These are phyloP conservation scores for Tachuris rubrigastra DNA, from an alignment of 2,113 vertebrate species.

Conservation along the genomic window DNA sequence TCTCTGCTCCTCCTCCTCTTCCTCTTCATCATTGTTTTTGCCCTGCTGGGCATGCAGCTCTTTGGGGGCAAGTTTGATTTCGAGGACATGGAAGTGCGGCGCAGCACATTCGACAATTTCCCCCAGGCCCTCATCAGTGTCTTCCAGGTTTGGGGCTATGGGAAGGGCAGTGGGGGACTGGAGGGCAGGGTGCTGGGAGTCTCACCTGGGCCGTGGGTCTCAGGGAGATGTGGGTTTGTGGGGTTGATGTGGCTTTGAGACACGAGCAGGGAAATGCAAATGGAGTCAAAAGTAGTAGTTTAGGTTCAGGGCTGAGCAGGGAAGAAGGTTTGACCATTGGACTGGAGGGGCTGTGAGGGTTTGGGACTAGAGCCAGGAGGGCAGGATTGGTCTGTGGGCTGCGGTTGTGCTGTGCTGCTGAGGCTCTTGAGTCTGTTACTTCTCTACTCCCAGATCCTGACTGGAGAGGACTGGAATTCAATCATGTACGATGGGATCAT, in stretches of 20 bases:
- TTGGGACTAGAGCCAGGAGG: background rate
- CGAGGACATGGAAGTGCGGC: constrained; percentile 77
- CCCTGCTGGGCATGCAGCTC: constrained; percentile 97
- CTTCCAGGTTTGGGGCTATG: constrained; percentile 85
- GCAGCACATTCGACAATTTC: constrained; percentile 97
- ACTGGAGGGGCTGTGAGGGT: background rate
- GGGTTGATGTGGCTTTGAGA: background rate
- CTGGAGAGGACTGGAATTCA: constrained; percentile 93
- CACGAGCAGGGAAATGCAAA: background rate
- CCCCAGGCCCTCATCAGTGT: constrained; percentile 96
- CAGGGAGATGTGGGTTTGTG: background rate
- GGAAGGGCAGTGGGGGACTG: background rate
- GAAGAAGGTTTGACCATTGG: background rate
- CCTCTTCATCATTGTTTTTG: constrained; percentile 95
- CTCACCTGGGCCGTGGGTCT: background rate
- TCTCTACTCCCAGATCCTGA: constrained; percentile 81
- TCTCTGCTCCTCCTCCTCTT: constrained; percentile 95
- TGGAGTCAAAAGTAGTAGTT: background rate
- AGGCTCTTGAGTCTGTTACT: background rate
- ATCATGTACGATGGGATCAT: constrained; percentile 96
- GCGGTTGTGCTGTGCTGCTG: background rate
- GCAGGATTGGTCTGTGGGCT: background rate
- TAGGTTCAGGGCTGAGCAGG: background rate
- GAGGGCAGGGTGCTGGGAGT: background rate
- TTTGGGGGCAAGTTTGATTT: constrained; percentile 97